Evolutionary conservation across 1,140 invertebrate genomes (phyloP), one percentile per base, ranked within the genome.

Genomic region (Macrobrachium rosenbergii): DNA sequence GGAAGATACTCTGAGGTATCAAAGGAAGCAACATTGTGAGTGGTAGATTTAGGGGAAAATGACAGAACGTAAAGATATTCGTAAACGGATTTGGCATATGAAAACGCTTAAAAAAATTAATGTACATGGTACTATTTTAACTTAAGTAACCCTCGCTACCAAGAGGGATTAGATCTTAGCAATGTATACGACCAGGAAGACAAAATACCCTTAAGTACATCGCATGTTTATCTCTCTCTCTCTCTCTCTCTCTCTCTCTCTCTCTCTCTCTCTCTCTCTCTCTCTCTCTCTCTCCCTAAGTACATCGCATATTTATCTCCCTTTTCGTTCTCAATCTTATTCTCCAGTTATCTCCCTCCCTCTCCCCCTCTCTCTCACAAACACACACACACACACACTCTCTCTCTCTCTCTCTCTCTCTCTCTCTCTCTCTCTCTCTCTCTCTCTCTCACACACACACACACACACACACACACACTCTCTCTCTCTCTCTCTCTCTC

Each of bases 211-310:
- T 11, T 2, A 23, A 12, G 10, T 72, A 23, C 37, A 72, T n/a
- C 10, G 12, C 5, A 11, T 72, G 21, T 16, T n/a, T 16, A 11
- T 72, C 5, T n/a, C 72, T 75, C 72, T 75, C 72, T 75, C 72
- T 75, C 72, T 75, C 72, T 75, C 72, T 37, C 72, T 37, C 23
- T 37, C 23, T 37, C 23, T 37, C 72, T 75, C 72, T 75, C 72
- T 75, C 72, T 75, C 72, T 75, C 72, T 75, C 72, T 75, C 72
- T 75, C 72, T 75, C 72, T 75, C 72, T 75, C 72, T 75, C 72
- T 75, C 72, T 75, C 72, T 75, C 72, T 75, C 72, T 75, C 72
- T 75, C 72, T 73, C 72, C 52, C 72, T 14, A 23, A 43, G 28
- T 69, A n/a, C 37, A n/a, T 69, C 67, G 11, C 69, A 11, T 73